Percentiles rank a stretch among this genome's conserved stretches.
Evolutionary conservation across 2,797 vertebrate species (phyloP).

Genomic region (Aldrovandia affinis): DNA sequence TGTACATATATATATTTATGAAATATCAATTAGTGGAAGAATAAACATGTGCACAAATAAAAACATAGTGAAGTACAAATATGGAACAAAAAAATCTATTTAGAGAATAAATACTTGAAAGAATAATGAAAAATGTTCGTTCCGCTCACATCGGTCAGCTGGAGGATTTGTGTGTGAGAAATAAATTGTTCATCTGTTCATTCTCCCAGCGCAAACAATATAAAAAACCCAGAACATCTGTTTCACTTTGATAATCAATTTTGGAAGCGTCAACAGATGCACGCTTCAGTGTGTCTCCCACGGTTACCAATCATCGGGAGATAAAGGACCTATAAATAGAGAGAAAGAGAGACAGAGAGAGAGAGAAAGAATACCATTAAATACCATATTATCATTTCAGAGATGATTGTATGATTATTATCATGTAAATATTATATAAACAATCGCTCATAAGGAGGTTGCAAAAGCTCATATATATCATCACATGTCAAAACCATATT

Average conservation of each 20-base stretch:
- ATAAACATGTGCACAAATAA: background rate
- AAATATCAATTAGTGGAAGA: background rate
- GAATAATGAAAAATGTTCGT: too few relatives aligned
- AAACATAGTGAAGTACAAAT: background rate
- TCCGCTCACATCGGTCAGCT: background rate
- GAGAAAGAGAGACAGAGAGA: background rate
- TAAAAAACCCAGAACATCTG: background rate
- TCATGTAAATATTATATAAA: too few relatives aligned
- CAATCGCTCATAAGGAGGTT: background rate
- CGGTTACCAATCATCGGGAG: constrained; percentile 14
- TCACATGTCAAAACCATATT: background rate
- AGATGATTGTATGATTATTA: too few relatives aligned
- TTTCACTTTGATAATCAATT: background rate
- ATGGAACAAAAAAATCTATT: background rate
- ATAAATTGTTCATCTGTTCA: background rate
- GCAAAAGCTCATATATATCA: background rate
- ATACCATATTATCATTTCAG: too few relatives aligned
- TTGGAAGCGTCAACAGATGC: background rate
- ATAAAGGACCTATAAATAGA: constrained; percentile 25
- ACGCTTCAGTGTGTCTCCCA: background rate
- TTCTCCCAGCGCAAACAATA: background rate
- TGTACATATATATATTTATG: too few relatives aligned
- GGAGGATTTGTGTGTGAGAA: background rate
- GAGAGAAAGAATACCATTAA: constrained; percentile 14
- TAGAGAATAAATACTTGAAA: too few relatives aligned